phyloP scores from a whole-genome alignment of 2,797 vertebrate species.

The Chrysocyon brachyurus region DNA sequence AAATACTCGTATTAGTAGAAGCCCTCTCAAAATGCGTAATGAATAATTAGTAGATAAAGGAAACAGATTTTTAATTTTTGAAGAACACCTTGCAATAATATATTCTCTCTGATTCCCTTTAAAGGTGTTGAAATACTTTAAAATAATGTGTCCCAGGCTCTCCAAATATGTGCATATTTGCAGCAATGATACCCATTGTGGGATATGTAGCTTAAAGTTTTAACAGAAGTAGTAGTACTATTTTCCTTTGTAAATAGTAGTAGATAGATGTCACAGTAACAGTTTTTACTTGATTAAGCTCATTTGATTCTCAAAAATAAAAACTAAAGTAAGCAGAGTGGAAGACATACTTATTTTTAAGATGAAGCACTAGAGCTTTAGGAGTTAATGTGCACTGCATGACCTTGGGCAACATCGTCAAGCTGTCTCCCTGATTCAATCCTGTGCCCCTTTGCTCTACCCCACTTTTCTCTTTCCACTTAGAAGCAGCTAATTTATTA shows the following conservation, averaged over 20 bases:
- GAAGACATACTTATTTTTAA: neutral
- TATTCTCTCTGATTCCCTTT: neutral
- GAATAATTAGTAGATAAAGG: neutral
- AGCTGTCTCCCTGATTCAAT: neutral
- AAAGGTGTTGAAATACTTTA: neutral
- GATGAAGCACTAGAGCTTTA: neutral
- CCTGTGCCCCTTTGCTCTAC: neutral
- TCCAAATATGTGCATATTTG: neutral
- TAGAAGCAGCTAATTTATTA: neutral
- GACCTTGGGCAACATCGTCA: neutral
- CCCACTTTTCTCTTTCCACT: neutral
- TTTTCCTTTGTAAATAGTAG: neutral
- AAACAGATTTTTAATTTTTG: neutral
- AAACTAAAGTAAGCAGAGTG: neutral
- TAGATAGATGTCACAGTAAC: neutral
- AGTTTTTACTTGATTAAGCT: neutral
- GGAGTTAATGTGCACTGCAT: neutral
- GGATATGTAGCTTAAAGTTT: neutral
- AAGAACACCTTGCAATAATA: neutral
- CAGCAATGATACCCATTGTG: neutral
- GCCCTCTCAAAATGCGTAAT: neutral
- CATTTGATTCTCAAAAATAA: neutral
- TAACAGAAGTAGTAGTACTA: neutral
- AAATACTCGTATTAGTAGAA: neutral
- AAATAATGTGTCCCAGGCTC: neutral